Evolutionary conservation across 2,797 vertebrate species (phyloP).

Genomic region (Cottoperca gobio): DNA sequence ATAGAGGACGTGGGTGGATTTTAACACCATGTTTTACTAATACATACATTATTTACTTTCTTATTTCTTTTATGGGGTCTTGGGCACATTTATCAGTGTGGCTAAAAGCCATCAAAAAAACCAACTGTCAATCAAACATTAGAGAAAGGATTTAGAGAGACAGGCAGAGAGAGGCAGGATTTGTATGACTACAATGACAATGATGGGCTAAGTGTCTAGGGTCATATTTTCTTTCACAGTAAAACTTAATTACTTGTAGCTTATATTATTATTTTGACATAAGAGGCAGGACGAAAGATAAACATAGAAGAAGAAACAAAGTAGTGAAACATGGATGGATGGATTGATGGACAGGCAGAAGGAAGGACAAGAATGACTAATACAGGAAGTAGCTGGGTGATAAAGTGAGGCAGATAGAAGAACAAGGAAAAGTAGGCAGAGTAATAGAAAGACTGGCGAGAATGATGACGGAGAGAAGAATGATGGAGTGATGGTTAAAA

Average conservation of each 20-base stretch:
- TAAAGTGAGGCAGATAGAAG: conserved; percentile 11
- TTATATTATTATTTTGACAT: conserved; percentile 23
- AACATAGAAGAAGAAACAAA: not conserved
- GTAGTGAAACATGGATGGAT: not conserved
- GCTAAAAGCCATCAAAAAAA: conserved; percentile 30
- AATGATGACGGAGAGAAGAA: conserved; percentile 28
- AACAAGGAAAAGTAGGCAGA: conserved; percentile 15
- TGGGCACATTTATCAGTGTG: conserved; percentile 32
- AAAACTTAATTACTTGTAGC: conserved; percentile 34
- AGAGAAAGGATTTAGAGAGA: conserved; percentile 21
- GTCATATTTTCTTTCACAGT: conserved; percentile 35
- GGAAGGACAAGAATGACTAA: conserved; percentile 7
- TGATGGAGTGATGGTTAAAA: conserved; percentile 2
- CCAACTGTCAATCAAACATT: conserved; percentile 29
- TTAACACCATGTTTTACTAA: conserved; percentile 30
- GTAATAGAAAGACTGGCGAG: conserved; percentile 14
- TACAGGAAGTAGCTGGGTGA: conserved; percentile 1
- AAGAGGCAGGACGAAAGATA: conserved; percentile 1
- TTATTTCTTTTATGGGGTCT: conserved; percentile 35
- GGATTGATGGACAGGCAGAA: not conserved
- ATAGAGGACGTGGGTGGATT: conserved; percentile 21
- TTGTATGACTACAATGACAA: conserved; percentile 27
- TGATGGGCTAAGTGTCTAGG: conserved; percentile 18
- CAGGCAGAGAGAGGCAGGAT: conserved; percentile 13
- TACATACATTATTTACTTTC: conserved; percentile 40